Evolutionary conservation across 1,140 invertebrate species (phyloP), one percentile per base, ranked within the genome.

Genomic region (Gryon sp.): DNA sequence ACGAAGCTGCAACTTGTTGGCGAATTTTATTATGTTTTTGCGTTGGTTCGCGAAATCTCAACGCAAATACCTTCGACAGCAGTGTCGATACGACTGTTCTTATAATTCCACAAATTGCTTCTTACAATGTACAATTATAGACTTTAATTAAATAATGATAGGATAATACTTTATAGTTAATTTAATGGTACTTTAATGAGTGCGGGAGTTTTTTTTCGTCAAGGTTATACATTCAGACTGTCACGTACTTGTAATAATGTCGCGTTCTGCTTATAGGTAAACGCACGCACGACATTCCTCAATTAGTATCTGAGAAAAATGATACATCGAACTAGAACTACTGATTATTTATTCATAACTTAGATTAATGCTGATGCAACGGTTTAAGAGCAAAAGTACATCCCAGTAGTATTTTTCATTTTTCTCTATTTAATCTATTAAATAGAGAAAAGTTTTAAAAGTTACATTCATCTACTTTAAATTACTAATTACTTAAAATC

Each of bases 81-180:
- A 30, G 15, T 65, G 24, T 46, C 53, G 46, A 66, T 66, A 60
- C 46, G 28, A 60, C 3, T 41, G 45, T 53, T 53, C 30, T 60
- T 66, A 40, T 53, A 68, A 36, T 68, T 46, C 11, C 40, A 46
- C 48, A 69, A 76, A 69, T 76, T 63, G 43, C 73, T 57, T 59
- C 57, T 57, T 59, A 76, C 73, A 69, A 69, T 76, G 65, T 76
- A 65, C 73, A 76, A 69, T 76, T 76, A 76, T 69, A 57, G 73
- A 69, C 63, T 76, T 69, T 76, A 76, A 76, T 76, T 69, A 76
- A 76, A 76, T 76, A 76, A 76, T 76, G 63, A 76, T 69, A 69
- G 73, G 63, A 63, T 76, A 69, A 69, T 76, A 57, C 65, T 63
- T 69, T 57, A 57, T 55, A 70, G 57, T 76, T 70, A 76, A 76